A percentile compares a stretch with the other conserved stretches of the same genome.
Evolutionary conservation across 2,113 vertebrate genomes (phyloP).

Genomic region (Sturnus vulgaris): DNA sequence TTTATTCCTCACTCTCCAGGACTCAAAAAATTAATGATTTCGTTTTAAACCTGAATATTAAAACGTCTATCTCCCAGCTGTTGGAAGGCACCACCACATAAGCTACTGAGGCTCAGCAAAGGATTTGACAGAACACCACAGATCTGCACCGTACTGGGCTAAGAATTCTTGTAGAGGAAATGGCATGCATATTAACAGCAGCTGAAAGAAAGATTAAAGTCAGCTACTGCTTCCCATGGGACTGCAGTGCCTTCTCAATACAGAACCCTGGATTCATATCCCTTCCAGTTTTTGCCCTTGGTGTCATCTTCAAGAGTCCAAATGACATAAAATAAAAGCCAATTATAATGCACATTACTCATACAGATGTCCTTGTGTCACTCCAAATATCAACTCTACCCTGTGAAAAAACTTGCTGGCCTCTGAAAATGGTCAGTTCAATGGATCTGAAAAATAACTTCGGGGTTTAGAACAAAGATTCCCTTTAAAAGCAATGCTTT

Average conservation of each 20-base stretch:
- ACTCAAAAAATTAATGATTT: not conserved
- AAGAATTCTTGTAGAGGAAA: not conserved
- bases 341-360: not conserved
- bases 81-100: not conserved
- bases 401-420: not conserved
- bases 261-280: not conserved
- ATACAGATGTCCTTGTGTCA: not conserved
- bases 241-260: not conserved
- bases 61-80: not conserved
- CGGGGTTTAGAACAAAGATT: not conserved
- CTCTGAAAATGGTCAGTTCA: not conserved
- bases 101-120: not conserved
- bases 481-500: not conserved
- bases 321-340: not conserved
- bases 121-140: not conserved
- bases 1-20: not conserved
- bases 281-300: not conserved
- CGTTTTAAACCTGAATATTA: not conserved
- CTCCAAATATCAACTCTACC: not conserved
- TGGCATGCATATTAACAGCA: not conserved
- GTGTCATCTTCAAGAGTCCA: not conserved
- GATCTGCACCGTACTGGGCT: not conserved
- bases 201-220: slow-evolving; percentile 43
- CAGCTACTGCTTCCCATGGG: slow-evolving; percentile 17
- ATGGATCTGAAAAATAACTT: not conserved